These are phyloP conservation scores for Bettongia penicillata DNA, from an alignment of 2,113 vertebrate species.

Conservation along the genomic window DNA sequence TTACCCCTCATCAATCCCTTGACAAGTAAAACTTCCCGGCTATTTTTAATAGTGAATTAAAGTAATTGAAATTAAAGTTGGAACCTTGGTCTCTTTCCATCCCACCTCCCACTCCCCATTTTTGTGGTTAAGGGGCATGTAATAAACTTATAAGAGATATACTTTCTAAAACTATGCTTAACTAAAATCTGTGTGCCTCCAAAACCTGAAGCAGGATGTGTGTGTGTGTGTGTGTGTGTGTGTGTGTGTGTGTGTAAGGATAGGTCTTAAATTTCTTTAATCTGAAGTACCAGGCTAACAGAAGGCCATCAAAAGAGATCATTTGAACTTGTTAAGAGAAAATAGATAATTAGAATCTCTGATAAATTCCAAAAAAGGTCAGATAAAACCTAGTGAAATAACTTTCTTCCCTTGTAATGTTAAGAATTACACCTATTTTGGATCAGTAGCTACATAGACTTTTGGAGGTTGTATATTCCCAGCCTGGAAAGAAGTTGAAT, in stretches of 20 bases:
- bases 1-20: neutral
- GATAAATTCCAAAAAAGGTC: conserved; percentile 64
- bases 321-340: conserved; percentile 77
- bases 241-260: neutral
- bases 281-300: conserved; percentile 20
- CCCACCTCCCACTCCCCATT: conserved; percentile 12
- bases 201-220: neutral
- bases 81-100: neutral
- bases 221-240: neutral
- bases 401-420: conserved; percentile 58
- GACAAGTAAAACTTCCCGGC: neutral
- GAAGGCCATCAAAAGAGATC: conserved; percentile 70
- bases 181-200: conserved; percentile 67
- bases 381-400: neutral
- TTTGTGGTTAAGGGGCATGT: conserved; percentile 47
- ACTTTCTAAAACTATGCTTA: conserved; percentile 69
- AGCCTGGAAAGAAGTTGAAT: neutral
- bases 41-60: neutral
- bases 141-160: conserved; percentile 67
- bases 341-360: conserved; percentile 73
- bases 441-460: neutral
- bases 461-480: neutral
- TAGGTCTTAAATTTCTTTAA: conserved; percentile 55
- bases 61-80: neutral
- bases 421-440: neutral